Conservation (phyloP, 2,797 vertebrate species). For the Hoplostethus mediterraneus region DNA sequence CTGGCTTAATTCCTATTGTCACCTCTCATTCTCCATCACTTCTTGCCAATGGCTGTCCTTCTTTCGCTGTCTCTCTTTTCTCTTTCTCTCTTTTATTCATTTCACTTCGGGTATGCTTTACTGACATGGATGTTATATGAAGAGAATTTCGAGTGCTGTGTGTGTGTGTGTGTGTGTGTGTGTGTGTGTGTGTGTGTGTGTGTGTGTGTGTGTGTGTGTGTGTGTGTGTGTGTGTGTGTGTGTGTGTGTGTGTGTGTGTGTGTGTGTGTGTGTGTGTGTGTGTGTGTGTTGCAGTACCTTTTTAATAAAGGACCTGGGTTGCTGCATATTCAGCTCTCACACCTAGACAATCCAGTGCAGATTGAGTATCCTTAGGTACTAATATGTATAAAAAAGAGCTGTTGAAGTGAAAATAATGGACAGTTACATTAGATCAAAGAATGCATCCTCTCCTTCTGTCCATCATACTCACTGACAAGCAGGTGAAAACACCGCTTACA, state of each 20-base stretch:
- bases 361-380: not conserved
- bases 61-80: not conserved
- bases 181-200: too few relatives aligned
- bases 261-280: too few relatives aligned
- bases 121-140: not conserved
- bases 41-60: slow-evolving; percentile 27
- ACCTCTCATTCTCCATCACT: slow-evolving; percentile 2
- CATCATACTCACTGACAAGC: not conserved
- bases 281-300: not conserved
- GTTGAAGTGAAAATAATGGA: not conserved
- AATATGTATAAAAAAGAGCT: not conserved
- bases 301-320: slow-evolving; percentile 14
- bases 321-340: not conserved
- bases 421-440: not conserved
- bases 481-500: too few relatives aligned
- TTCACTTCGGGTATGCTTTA: not conserved
- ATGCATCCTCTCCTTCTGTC: not conserved
- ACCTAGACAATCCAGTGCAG: slow-evolving; percentile 9
- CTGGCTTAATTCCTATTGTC: slow-evolving; percentile 54
- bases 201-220: too few relatives aligned
- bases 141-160: too few relatives aligned
- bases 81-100: not conserved
- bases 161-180: too few relatives aligned
- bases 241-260: too few relatives aligned
- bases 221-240: too few relatives aligned